Percentiles rank a stretch among this genome's conserved stretches.
phyloP scores from a whole-genome alignment of 2,113 vertebrate genomes.

The Catharus minimus region DNA sequence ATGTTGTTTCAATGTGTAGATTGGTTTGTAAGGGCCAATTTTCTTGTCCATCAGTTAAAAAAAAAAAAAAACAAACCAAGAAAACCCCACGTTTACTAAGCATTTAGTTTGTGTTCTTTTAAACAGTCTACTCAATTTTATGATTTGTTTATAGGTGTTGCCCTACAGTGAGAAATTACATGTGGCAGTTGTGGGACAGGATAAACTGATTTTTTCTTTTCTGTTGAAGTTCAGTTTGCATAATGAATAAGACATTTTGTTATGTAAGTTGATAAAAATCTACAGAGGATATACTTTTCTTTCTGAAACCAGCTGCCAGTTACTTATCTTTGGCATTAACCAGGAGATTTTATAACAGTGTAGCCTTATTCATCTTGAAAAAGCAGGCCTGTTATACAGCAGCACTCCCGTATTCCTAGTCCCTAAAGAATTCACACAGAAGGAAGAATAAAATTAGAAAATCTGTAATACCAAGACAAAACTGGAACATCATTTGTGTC shows the following conservation, averaged over 20 bases:
- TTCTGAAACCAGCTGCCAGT: neutral
- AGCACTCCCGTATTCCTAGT: neutral
- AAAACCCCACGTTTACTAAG: neutral
- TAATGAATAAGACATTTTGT: neutral
- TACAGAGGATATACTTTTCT: neutral
- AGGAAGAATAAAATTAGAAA: neutral
- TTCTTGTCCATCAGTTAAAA: neutral
- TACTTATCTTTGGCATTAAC: neutral
- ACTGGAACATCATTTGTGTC: conserved; percentile 21
- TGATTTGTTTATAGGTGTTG: neutral
- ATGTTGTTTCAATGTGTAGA: neutral
- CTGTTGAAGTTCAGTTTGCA: neutral
- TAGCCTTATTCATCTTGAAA: conserved; percentile 6
- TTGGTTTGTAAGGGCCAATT: conserved; percentile 10
- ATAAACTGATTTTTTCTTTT: conserved; percentile 43
- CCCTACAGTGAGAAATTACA: neutral
- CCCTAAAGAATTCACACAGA: conserved; percentile 5
- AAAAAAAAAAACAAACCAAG: neutral
- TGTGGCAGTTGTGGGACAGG: neutral
- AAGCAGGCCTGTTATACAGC: neutral
- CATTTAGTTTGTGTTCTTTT: neutral
- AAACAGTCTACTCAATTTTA: neutral
- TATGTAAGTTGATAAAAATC: conserved; percentile 3
- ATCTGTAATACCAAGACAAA: conserved; percentile 4
- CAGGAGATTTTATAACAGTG: conserved; percentile 1